Evolutionary conservation across 2,113 vertebrate species (phyloP).

Genomic region (Genyomyrus donnyi): DNA sequence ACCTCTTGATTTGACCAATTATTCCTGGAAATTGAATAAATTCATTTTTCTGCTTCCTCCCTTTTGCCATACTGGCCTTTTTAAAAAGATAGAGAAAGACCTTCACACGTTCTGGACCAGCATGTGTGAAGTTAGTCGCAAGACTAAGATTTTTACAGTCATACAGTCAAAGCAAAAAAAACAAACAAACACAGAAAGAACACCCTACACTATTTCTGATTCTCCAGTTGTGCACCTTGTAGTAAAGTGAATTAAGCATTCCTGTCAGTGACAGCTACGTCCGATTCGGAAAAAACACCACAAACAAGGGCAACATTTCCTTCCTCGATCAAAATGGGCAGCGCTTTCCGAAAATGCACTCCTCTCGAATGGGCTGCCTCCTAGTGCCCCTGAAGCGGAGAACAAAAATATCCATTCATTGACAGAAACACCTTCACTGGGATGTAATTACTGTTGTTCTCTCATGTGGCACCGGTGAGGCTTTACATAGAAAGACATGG

Average conservation of each 20-base stretch:
- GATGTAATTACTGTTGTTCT: background rate
- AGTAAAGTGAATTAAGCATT: background rate
- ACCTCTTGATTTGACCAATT: background rate
- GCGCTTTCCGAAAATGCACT: background rate
- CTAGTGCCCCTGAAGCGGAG: background rate
- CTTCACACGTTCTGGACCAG: background rate
- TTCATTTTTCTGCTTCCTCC: background rate
- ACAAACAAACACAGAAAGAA: background rate
- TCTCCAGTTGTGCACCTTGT: background rate
- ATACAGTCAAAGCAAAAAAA: background rate
- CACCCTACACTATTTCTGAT: background rate
- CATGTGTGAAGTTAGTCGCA: background rate
- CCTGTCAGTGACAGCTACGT: background rate
- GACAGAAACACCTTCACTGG: background rate
- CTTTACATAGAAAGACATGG: background rate
- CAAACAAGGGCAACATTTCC: background rate
- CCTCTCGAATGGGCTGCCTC: background rate
- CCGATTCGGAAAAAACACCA: background rate
- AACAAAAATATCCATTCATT: background rate
- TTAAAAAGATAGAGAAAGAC: background rate
- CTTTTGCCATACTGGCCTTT: background rate
- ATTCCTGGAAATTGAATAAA: background rate
- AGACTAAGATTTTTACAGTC: background rate
- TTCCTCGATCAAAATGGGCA: background rate
- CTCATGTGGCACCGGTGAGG: background rate